Evolutionary conservation across 2,113 vertebrate species (phyloP), one percentile per base, ranked within the genome.

Genomic region (Sylvilagus bachmani): DNA sequence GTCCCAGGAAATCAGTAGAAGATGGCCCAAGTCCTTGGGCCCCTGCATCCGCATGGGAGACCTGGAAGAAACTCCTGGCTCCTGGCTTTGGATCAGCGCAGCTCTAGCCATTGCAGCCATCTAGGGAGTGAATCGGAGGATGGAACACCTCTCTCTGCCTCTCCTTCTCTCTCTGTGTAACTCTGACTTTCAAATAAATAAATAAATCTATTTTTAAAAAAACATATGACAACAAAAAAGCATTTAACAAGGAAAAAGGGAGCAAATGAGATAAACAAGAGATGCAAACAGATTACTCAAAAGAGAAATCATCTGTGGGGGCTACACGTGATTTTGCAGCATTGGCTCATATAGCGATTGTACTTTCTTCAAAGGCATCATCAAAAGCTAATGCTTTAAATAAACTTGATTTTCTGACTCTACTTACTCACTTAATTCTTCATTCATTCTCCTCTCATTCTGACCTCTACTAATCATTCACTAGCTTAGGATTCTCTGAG

Each of bases 231-330:
- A 36, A 86, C 4, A 31, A 89, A 66, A 67, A 92, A 81, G 38
- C 31, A 92, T 66, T 83, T 62, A 86, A 38, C 14, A 87, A 83
- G 33, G 55, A 83, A 17, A 88, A 61, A 94, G 24, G 27, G 31
- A 93, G 29, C 44, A 74, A 83, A 78, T 80, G 73, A 84, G 53
- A 64, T 14, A 81, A 83, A 64, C 17, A 85, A 62, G 29, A 53
- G 78, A 89, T 25, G 27, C 21, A 53, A 84, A 55, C 11, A 25
- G 38, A 44, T 78, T 14, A 17, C 55, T 91, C 51, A 79, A 69
- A 82, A 74, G 44, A 73, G 80, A 70, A 82, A 51, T 7, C 5
- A 51, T 7, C 31, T 53, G 13, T 25, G 5, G 44, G 17, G 49
- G n/a, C 4, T 14, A 79, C 83, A 62, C 0, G 0, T 9, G 67